Conservation (phyloP, 2,888 invertebrate genomes). For the Plemyria rubiginata region DNA sequence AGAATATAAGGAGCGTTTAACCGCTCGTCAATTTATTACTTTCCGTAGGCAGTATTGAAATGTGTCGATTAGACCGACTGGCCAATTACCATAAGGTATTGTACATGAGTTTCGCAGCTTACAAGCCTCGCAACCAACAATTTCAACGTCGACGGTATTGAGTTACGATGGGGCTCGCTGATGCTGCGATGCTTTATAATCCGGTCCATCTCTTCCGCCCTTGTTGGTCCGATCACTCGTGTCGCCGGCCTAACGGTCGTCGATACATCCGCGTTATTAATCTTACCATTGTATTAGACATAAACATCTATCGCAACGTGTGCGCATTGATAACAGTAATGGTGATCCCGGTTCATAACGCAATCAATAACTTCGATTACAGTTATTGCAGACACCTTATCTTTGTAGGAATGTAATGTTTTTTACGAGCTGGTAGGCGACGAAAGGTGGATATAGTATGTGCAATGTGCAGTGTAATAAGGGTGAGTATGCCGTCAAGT, state of each 20-base stretch:
- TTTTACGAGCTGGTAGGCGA: slow-evolving; percentile 15
- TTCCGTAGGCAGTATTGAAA: slow-evolving; percentile 56
- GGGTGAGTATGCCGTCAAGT: slow-evolving; percentile 49
- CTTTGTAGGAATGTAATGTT: slow-evolving; percentile 44
- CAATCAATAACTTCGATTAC: slow-evolving; percentile 76
- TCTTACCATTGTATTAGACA: slow-evolving; percentile 80
- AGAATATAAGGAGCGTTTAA: slow-evolving; percentile 35
- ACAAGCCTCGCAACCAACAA: slow-evolving; percentile 70
- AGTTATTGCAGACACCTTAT: slow-evolving; percentile 65
- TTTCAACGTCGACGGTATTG: slow-evolving; percentile 77
- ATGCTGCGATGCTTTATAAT: slow-evolving; percentile 83
- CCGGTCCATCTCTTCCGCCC: slow-evolving; percentile 82
- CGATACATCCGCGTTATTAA: slow-evolving; percentile 80
- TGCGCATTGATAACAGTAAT: slow-evolving; percentile 78
- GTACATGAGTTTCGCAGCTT: slow-evolving; percentile 60
- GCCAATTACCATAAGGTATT: slow-evolving; percentile 72
- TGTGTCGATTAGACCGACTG: slow-evolving; percentile 63
- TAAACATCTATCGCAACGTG: slow-evolving; percentile 75
- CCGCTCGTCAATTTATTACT: slow-evolving; percentile 29
- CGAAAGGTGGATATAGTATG: neutral
- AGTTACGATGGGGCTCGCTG: slow-evolving; percentile 75
- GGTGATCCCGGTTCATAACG: slow-evolving; percentile 66
- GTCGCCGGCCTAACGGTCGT: slow-evolving; percentile 75
- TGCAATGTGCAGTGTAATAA: slow-evolving; percentile 18
- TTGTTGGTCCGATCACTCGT: slow-evolving; percentile 79